Conservation (phyloP, 2,113 vertebrate species). For the Dissostichus mawsoni region DNA sequence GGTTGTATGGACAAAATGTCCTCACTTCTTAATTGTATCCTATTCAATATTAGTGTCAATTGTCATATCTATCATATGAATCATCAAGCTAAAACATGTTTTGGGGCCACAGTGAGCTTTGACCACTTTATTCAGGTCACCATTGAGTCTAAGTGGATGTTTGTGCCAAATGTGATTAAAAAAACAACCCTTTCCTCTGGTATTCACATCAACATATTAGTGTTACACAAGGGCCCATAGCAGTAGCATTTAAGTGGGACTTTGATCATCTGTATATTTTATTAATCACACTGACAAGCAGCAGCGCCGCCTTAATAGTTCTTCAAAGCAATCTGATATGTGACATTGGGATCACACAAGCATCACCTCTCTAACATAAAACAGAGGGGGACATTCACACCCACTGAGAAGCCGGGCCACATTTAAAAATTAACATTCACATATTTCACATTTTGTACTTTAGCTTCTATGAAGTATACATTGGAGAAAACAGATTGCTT, state of each 20-base stretch:
- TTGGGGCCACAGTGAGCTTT: no score
- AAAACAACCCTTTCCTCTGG: constrained; percentile 15
- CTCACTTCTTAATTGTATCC: no score
- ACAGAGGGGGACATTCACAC: constrained; percentile 20
- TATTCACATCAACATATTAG: constrained; percentile 9
- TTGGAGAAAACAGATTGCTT: constrained; percentile 13
- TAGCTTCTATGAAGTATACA: constrained; percentile 5
- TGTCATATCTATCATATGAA: no score
- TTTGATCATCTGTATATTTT: constrained; percentile 45
- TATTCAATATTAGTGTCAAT: no score
- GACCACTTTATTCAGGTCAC: no score
- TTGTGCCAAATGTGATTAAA: background rate
- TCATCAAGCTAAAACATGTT: no score
- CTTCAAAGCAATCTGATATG: constrained; percentile 58
- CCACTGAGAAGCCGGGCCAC: background rate
- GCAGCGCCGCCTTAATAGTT: constrained; percentile 9
- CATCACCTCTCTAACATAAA: constrained; percentile 32
- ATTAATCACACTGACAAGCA: constrained; percentile 50
- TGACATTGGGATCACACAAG: constrained; percentile 44
- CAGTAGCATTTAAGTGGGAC: constrained; percentile 55
- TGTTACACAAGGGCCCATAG: constrained; percentile 49
- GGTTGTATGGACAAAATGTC: no score
- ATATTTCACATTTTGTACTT: constrained; percentile 10
- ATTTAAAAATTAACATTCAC: constrained; percentile 1
- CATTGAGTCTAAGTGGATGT: no score